A percentile compares a stretch with the other conserved stretches of the same genome.
phyloP scores from a whole-genome alignment of 2,113 vertebrate genomes.

The Pluvianellus socialis region DNA sequence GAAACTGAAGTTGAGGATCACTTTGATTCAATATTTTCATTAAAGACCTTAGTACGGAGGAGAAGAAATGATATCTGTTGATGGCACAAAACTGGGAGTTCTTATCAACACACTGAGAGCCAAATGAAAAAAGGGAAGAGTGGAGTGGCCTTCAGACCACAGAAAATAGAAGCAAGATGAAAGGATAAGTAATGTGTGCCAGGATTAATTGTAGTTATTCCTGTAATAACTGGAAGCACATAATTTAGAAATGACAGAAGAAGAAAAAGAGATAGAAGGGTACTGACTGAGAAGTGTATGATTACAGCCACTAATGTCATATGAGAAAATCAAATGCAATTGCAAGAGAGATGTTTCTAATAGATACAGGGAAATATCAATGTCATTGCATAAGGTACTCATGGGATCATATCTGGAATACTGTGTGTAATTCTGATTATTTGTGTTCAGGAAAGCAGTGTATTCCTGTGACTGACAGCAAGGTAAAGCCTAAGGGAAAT shows the following conservation, averaged over 20 bases:
- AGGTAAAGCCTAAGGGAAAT: not conserved
- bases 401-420: not conserved
- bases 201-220: constrained; percentile 33
- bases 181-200: constrained; percentile 32
- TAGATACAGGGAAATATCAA: not conserved
- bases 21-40: not conserved
- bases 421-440: not conserved
- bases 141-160: not conserved
- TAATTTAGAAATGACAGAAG: constrained; percentile 37
- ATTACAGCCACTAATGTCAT: not conserved
- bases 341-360: not conserved
- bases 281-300: not conserved
- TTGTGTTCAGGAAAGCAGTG: not conserved
- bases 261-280: constrained; percentile 25
- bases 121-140: not conserved
- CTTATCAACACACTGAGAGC: not conserved
- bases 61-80: not conserved
- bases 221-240: constrained; percentile 5
- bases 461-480: not conserved
- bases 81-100: not conserved
- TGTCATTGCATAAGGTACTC: not conserved
- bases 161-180: not conserved
- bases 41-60: not conserved
- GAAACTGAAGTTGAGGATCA: not conserved
- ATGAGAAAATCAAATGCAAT: not conserved